phyloP scores from a whole-genome alignment of 2,113 vertebrate genomes.

The Turdus rufiventris region DNA sequence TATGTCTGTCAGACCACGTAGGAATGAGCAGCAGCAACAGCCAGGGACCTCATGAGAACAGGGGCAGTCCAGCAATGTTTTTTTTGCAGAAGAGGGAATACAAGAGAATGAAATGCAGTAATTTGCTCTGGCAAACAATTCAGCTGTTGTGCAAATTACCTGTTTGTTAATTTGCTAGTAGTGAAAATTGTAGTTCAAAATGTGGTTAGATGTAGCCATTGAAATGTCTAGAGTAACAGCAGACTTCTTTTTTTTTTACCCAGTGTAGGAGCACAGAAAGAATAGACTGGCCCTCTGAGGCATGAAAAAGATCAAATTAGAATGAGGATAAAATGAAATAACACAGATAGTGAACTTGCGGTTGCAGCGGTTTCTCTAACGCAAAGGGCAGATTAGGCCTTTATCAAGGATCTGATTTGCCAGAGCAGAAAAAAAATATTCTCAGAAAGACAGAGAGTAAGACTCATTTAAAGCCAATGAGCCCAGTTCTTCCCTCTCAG shows the following conservation, averaged over 20 bases:
- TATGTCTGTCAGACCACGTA: accelerated
- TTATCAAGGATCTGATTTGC: slow-evolving; percentile 26
- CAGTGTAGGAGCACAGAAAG: neutral
- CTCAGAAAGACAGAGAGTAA: neutral
- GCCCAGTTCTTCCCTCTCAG: neutral
- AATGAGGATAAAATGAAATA: slow-evolving; percentile 15
- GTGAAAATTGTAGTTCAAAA: neutral
- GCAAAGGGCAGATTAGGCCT: neutral
- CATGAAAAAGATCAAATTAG: slow-evolving; percentile 50
- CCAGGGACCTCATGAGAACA: neutral
- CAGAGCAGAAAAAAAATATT: neutral
- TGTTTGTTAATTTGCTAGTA: neutral
- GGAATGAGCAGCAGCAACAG: neutral
- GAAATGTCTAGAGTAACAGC: neutral
- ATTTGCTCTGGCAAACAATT: neutral
- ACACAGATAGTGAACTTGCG: neutral
- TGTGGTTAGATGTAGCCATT: neutral
- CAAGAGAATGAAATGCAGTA: neutral
- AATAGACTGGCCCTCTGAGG: slow-evolving; percentile 16
- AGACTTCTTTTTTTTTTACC: neutral
- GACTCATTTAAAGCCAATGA: neutral
- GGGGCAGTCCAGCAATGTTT: neutral
- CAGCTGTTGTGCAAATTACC: neutral
- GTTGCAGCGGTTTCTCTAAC: neutral
- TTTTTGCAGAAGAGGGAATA: neutral